Percentiles rank a stretch among this genome's conserved stretches.
phyloP scores from a whole-genome alignment of 1,140 invertebrate genomes.

The Drosophila eugracilis region DNA sequence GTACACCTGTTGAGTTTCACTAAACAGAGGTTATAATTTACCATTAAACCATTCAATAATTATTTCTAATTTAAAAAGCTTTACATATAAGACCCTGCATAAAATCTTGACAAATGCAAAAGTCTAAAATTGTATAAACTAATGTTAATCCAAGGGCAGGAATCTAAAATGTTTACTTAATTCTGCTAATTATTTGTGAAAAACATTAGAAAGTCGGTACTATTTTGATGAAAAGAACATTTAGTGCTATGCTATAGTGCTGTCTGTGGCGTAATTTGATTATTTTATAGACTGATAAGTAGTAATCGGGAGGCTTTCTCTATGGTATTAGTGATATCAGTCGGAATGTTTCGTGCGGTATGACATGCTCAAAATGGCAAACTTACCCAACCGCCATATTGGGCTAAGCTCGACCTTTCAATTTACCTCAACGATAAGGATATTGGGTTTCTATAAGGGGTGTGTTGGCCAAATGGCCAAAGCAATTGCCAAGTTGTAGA shows the following conservation, averaged over 20 bases:
- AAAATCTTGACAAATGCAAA: too few species aligned
- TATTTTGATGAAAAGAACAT: neutral
- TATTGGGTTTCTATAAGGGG: neutral
- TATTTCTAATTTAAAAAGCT: neutral
- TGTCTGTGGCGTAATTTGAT: constrained; percentile 50
- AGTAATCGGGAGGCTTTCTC: constrained; percentile 20
- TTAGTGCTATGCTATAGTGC: constrained; percentile 19
- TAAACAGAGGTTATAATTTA: neutral
- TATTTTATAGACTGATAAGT: constrained; percentile 56
- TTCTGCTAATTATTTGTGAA: neutral
- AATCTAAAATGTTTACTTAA: too few species aligned
- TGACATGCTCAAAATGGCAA: constrained; percentile 30
- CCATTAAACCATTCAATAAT: neutral
- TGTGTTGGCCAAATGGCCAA: constrained; percentile 5
- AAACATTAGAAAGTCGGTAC: neutral
- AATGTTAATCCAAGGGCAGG: too few species aligned
- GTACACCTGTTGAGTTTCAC: neutral
- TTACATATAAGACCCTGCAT: too few species aligned
- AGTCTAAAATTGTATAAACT: too few species aligned
- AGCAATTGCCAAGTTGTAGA: constrained; percentile 1
- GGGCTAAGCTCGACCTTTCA: constrained; percentile 15
- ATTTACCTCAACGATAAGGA: constrained; percentile 18
- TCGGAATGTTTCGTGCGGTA: constrained; percentile 38
- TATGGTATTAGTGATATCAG: constrained; percentile 36
- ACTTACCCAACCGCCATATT: constrained; percentile 7